Conservation (phyloP, 2,797 vertebrate genomes). For the Chlorospingus flavigularis region DNA sequence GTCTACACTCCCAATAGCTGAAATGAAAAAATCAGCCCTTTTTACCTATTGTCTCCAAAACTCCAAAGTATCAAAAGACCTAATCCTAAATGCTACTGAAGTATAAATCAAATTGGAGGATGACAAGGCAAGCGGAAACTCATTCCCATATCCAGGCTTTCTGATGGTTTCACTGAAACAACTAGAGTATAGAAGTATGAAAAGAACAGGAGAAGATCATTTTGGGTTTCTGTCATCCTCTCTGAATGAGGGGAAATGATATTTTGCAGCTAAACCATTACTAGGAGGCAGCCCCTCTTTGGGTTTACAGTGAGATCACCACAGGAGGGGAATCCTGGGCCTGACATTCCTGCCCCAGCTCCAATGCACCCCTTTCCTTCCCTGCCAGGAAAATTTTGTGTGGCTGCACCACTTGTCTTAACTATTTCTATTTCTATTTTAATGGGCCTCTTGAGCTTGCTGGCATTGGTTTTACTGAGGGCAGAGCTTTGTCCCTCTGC, state of each 20-base stretch:
- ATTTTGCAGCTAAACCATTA: not conserved
- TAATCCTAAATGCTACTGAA: not conserved
- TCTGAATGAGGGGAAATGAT: not conserved
- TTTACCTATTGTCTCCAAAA: not conserved
- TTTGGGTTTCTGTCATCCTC: not conserved
- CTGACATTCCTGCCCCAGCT: not conserved
- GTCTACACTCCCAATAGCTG: not conserved
- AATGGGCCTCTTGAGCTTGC: not conserved
- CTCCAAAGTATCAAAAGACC: not conserved
- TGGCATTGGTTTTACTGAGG: not conserved
- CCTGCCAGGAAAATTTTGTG: not conserved
- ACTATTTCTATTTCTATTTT: slow-evolving; percentile 52
- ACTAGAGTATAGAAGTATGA: not conserved
- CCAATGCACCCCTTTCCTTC: not conserved
- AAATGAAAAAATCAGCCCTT: not conserved
- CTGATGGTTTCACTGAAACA: not conserved
- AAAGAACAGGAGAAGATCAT: not conserved
- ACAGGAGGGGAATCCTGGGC: not conserved
- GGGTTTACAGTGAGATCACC: not conserved
- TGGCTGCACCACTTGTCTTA: not conserved
- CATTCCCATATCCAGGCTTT: not conserved
- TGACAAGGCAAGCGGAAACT: not conserved
- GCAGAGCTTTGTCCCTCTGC: not conserved
- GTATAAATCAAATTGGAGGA: not conserved
- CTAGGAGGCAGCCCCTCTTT: not conserved